Conservation (phyloP, 2,113 vertebrate species). For the Sturnus vulgaris region DNA sequence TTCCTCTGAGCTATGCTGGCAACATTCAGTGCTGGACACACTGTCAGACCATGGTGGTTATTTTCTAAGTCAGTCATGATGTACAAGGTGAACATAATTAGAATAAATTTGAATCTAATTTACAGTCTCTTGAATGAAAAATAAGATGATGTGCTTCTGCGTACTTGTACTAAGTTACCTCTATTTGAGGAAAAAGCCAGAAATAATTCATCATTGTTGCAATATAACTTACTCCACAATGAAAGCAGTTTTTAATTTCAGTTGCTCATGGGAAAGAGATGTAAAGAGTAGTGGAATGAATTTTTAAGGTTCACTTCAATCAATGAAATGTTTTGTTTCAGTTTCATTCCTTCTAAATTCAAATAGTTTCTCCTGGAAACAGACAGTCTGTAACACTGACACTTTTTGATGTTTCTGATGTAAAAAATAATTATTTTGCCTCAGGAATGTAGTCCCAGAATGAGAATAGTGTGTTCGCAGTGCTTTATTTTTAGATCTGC, state of each 20-base stretch:
- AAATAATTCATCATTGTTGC: neutral
- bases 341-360: neutral
- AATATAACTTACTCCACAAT: neutral
- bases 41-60: neutral
- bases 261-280: neutral
- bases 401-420: neutral
- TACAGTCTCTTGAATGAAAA: neutral
- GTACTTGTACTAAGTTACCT: neutral
- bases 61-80: neutral
- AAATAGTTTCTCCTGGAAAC: neutral
- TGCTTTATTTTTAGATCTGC: slow-evolving; percentile 41
- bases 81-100: neutral
- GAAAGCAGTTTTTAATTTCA: neutral
- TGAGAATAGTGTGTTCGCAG: neutral
- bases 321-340: neutral
- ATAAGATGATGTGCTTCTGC: neutral
- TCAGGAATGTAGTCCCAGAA: slow-evolving; percentile 9
- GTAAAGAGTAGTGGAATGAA: neutral
- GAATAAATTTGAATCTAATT: neutral
- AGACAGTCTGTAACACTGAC: neutral
- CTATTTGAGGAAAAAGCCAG: neutral
- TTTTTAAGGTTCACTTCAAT: neutral
- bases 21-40: neutral
- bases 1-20: neutral
- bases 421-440: neutral